Conservation (phyloP, 2,797 vertebrate species). For the Enteromius treurensis region DNA sequence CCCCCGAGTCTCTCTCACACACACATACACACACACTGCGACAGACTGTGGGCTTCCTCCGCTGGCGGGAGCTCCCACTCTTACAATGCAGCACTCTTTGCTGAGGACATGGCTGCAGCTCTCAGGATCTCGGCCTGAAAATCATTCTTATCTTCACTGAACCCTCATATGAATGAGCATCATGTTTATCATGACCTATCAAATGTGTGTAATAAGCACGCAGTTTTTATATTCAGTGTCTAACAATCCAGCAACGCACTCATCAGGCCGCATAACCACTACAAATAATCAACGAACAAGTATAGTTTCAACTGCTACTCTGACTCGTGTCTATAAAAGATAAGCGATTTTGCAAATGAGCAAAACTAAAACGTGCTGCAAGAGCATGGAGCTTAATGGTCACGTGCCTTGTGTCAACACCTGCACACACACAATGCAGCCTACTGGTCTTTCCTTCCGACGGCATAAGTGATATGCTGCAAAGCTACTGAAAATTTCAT, state of each 20-base stretch:
- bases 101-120: slow-evolving; percentile 46
- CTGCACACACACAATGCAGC: slow-evolving; percentile 8
- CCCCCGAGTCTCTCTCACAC: slow-evolving; percentile 50
- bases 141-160: slow-evolving; percentile 8
- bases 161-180: slow-evolving; percentile 8
- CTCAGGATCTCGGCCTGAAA: slow-evolving; percentile 41
- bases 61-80: slow-evolving; percentile 47
- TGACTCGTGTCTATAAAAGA: not conserved
- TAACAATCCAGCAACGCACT: not conserved
- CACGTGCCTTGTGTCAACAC: not conserved
- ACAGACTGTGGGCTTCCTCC: slow-evolving; percentile 63
- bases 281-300: not conserved
- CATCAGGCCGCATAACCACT: not conserved
- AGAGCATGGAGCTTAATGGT: not conserved
- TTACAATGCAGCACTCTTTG: slow-evolving; percentile 49
- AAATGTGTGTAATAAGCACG: not conserved
- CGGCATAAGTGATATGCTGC: slow-evolving; percentile 59
- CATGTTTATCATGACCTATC: not conserved
- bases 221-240: not conserved
- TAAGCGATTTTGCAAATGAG: not conserved
- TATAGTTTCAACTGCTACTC: not conserved
- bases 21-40: slow-evolving; percentile 58
- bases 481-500: slow-evolving; percentile 66
- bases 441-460: slow-evolving; percentile 29
- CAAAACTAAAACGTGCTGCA: not conserved